Evolutionary conservation across 2,113 vertebrate species (phyloP), one percentile per base, ranked within the genome.

Genomic region (Antennarius striatus): DNA sequence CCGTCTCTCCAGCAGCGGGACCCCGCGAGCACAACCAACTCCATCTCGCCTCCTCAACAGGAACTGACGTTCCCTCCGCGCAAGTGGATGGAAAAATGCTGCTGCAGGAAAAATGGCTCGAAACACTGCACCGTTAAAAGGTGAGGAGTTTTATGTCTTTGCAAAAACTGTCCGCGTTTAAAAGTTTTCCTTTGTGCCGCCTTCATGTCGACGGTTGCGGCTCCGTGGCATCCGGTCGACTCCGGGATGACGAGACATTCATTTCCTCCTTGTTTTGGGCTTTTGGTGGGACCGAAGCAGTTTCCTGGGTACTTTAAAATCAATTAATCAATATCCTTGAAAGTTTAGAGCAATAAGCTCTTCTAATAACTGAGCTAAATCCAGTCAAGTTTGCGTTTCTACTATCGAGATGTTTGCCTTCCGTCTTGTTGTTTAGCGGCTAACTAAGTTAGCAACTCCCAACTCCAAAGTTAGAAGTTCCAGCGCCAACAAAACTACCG

Each of bases 51-150:
- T 60, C 70, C 79, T 71, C 76, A 71, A 89, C 91, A 91, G 93
- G 93, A 93, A 92, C 86, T 93, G 92, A 93, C 93, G 93, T 93
- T 68, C 70, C 59, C 43, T 83, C 68, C 10, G 66, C 68, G 79
- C 75, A 73, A 90, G 86, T 90, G 71, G 79, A 89, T 77, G 89
- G 90, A 91, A 85, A 90, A 89, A 91, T 89, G 88, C 87, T 88
- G 84, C 89, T 84, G 88, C 83, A 89, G 85, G 85, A 91, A 88
- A 88, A 91, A 92, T 93, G 91, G 88, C 85, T 85, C 73, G 83
- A 89, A 81, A 88, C 79, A 61, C 79, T 79, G 79, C 77, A 81
- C 73, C 83, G 86, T 87, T 88, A 55, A 79, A 89, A 91, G 91
- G 92, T 92, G 53, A 86, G 84, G 77, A 65, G 71, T 56, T 40